phyloP scores from a whole-genome alignment of 2,113 vertebrate genomes.

The Arizona elegans region DNA sequence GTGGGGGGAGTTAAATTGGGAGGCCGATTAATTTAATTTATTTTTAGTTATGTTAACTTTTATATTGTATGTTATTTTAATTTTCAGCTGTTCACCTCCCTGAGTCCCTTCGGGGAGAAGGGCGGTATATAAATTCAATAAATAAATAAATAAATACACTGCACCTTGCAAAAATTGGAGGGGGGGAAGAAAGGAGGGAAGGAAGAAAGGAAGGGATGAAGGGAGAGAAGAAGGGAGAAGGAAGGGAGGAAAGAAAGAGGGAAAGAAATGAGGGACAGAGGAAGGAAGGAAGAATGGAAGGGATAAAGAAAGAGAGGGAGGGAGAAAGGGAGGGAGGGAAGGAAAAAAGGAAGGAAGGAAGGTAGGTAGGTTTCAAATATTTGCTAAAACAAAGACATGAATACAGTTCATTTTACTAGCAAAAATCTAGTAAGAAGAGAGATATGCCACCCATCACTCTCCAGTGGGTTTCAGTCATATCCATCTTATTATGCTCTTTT shows the following conservation, averaged over 20 bases:
- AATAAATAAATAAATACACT: no score
- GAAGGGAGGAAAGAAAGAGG: neutral
- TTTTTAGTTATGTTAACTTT: no score
- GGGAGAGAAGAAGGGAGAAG: neutral
- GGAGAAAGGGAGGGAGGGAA: neutral
- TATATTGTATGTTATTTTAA: no score
- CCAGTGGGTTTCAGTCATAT: neutral
- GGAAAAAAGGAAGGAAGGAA: neutral
- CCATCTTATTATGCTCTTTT: neutral
- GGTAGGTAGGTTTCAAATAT: neutral
- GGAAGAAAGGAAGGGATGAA: neutral
- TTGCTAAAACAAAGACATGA: neutral
- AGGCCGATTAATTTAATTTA: no score
- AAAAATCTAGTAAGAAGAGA: neutral
- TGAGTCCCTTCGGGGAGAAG: no score
- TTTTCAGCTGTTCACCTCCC: no score
- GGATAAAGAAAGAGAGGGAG: neutral
- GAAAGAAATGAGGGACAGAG: neutral
- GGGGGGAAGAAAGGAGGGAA: no score
- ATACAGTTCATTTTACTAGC: neutral
- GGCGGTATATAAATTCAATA: no score
- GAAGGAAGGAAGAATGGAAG: neutral
- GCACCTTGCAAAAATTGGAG: no score
- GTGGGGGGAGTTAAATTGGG: no score
- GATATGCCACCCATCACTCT: neutral